Evolutionary conservation across 2,888 invertebrate genomes (phyloP).

Genomic region (Stictocephala bisonia): DNA sequence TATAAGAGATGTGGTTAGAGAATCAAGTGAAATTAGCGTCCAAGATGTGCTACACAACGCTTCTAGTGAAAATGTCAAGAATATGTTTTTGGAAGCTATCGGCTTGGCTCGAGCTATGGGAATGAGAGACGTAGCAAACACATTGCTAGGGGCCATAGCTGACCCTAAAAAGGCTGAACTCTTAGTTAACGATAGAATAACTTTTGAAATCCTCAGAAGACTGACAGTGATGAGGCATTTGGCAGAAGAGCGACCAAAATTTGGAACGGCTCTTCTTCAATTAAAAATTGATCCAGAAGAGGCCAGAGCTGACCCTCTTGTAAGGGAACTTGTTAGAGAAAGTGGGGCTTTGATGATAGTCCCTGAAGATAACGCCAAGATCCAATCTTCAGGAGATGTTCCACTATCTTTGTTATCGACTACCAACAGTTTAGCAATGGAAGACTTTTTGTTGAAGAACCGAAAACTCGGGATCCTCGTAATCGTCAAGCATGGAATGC

Average conservation of each 20-base stretch:
- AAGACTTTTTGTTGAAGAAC: conserved; percentile 71
- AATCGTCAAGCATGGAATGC: conserved; percentile 78
- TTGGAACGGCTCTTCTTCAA: conserved; percentile 72
- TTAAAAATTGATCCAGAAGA: conserved; percentile 75
- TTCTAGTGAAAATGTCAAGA: conserved; percentile 65
- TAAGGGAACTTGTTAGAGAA: conserved; percentile 77
- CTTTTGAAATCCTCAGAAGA: conserved; percentile 76
- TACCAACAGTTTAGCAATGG: conserved; percentile 80
- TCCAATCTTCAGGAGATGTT: conserved; percentile 76
- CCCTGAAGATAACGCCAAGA: conserved; percentile 69
- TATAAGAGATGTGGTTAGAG: conserved; percentile 74
- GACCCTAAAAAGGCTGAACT: conserved; percentile 70
- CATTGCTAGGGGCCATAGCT: conserved; percentile 68
- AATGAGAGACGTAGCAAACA: conserved; percentile 72
- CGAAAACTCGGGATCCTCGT: conserved; percentile 65
- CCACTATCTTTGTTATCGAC: conserved; percentile 75
- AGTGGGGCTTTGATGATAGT: conserved; percentile 78
- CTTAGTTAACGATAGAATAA: conserved; percentile 70
- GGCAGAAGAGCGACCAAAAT: conserved; percentile 74
- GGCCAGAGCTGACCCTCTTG: conserved; percentile 75
- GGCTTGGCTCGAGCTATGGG: conserved; percentile 78
- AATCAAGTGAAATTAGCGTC: conserved; percentile 71
- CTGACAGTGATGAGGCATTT: conserved; percentile 78
- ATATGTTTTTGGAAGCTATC: conserved; percentile 73
- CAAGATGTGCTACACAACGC: conserved; percentile 69